Base-by-base conservation (phyloP, 2,888 invertebrate species). In the Drosophila glabriapex region DNA sequence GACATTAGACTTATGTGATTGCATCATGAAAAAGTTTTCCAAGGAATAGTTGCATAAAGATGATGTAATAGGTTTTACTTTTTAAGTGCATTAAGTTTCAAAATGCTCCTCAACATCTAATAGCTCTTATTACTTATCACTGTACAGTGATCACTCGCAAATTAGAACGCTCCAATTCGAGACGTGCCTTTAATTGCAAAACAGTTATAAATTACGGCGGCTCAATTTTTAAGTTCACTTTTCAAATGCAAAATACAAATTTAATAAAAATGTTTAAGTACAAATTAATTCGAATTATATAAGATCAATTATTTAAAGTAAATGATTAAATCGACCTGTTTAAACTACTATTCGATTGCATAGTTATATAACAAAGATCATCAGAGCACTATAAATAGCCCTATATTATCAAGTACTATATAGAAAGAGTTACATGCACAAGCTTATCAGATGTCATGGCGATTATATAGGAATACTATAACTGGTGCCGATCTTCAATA, bases 1-100 rank as follows among this genome's bases (percentile, higher is more conserved):
- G 14, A 29, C 28, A 37, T 43, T 39, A 25, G 10, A 33, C 58
- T 22, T 35, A 37, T 25, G 25, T 9, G 31, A 46, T 67, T 59
- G 19, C 52, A 31, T 52, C 52, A 61, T 55, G 14, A 9, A 50
- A 28, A 43, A 62, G 35, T 37, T 53, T 43, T 74, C 49, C 37
- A 33, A 29, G 19, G 22, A 22, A 16, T 33, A 50, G 37, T 39
- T 53, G 14, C 49, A 62, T 50, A 39, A 16, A 28, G 46, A n/a
- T 53, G 19, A 33, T 58, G 31, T 53, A 53, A 71, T 58, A 29
- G 31, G 28, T 0, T 31, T 43, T 37, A 43, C 29, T 31, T 31
- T 50, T 33, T 33, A 28, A 28, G 9, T 2, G 19, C 14, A 35
- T 28, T 29, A 35, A 10, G 22, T 33, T 25, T 33, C 0, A 7